These are phyloP conservation scores for Brenthis ino DNA, from an alignment of 2,888 invertebrate species.

Conservation along the genomic window DNA sequence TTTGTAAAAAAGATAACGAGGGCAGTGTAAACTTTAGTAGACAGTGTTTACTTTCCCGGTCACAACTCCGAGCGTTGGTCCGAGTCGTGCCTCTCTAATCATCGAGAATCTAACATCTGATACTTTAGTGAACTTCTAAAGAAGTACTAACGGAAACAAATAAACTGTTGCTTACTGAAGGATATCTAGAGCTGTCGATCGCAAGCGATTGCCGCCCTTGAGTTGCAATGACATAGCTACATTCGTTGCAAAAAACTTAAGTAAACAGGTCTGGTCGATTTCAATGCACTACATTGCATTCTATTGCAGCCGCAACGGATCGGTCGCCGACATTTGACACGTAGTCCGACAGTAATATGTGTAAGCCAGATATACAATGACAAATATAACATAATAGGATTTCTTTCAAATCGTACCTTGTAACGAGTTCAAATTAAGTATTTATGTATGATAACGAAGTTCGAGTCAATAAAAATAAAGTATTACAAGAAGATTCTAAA, in stretches of 20 bases:
- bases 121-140: constrained; percentile 66
- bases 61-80: constrained; percentile 47
- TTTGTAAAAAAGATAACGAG: constrained; percentile 50
- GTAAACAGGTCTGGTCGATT: constrained; percentile 72
- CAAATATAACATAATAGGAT: neutral
- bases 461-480: too few relatives aligned
- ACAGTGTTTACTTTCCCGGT: constrained; percentile 54
- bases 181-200: constrained; percentile 54
- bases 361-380: constrained; percentile 45
- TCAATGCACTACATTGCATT: constrained; percentile 67
- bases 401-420: too few relatives aligned
- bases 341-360: constrained; percentile 65
- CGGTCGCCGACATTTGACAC: constrained; percentile 76
- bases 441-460: too few relatives aligned
- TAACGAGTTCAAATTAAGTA: too few relatives aligned
- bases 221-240: constrained; percentile 43
- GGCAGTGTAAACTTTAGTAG: constrained; percentile 46
- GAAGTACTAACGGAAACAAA: constrained; percentile 77
- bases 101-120: constrained; percentile 65
- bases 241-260: constrained; percentile 51
- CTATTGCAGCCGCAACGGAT: constrained; percentile 71
- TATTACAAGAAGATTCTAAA: too few relatives aligned
- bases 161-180: constrained; percentile 71
- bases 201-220: constrained; percentile 47
- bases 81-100: constrained; percentile 71